Evolutionary conservation across 2,113 vertebrate genomes (phyloP), one percentile per base, ranked within the genome.

Genomic region (Neoarius graeffei): DNA sequence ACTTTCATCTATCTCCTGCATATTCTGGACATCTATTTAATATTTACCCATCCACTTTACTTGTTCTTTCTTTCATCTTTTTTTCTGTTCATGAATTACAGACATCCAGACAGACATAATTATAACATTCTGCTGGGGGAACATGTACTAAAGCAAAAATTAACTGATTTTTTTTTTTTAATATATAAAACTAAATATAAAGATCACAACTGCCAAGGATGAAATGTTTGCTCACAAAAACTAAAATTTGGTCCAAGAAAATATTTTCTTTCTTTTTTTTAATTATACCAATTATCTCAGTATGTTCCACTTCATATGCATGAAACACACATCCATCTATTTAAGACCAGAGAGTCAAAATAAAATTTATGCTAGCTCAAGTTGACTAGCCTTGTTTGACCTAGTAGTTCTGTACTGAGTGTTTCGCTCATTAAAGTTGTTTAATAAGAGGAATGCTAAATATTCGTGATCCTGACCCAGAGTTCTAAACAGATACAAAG

Each of bases 401-500:
- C 80, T 30, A 35, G 19, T 19, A 9, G 54, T 56, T 59, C 56
- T 60, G 2, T 30, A 81, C 17, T 59, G 27, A 56, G 3, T 60
- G 11, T 20, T 54, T 30, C 8, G 2, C 77, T 81, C 77, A 57
- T 81, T 81, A 81, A 81, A 81, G 25, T n/a, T 57, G 77, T 81
- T 81, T 81, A 81, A 81, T 81, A 30, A 81, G 77, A 81, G 3
- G n/a, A 30, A 81, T 57, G 54, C 77, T 56, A 57, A 81, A 57
- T 57, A 57, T 30, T 23, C 20, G 17, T 35, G 17, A 81, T 35
- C 27, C 56, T 56, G 27, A 59, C 15, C 48, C 54, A 27, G 6
- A 7, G 10, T 77, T 52, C 42, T 77, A 20, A n/a, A 27, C 25
- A 15, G 25, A 15, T 13, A 20, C 17, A 19, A 10, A 25, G 4